phyloP scores from a whole-genome alignment of 2,888 invertebrate genomes.

The Pilophorus perplexus region DNA sequence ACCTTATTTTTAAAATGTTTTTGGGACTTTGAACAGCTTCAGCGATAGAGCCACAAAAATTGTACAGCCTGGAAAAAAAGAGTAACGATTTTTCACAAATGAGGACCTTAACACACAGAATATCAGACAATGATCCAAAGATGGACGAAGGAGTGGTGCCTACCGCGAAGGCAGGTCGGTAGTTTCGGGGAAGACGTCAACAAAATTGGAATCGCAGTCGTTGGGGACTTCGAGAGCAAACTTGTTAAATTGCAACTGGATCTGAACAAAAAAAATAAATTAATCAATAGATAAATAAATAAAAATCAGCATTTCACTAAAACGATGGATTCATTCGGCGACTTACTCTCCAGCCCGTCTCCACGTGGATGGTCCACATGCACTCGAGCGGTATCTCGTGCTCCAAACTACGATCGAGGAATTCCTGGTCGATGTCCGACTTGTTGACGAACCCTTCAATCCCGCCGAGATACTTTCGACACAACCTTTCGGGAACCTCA shows the following conservation, averaged over 20 bases:
- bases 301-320: not conserved
- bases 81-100: not conserved
- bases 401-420: constrained; percentile 45
- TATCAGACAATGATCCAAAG: too few species aligned
- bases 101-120: too few species aligned
- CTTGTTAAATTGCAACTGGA: constrained; percentile 64
- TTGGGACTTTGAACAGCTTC: constrained; percentile 68
- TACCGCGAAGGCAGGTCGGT: constrained; percentile 60
- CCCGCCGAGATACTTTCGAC: constrained; percentile 58
- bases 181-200: constrained; percentile 67
- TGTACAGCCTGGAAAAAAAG: constrained; percentile 55
- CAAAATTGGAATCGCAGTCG: constrained; percentile 73
- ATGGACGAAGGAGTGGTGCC: too few species aligned
- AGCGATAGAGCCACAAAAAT: constrained; percentile 84
- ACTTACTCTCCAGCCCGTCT: constrained; percentile 64
- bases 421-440: constrained; percentile 59
- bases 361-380: constrained; percentile 69
- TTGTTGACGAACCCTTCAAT: constrained; percentile 53
- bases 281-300: not conserved
- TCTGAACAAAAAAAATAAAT: constrained; percentile 58
- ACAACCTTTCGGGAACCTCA: constrained; percentile 57
- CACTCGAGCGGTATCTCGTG: constrained; percentile 63
- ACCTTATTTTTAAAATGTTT: constrained; percentile 65
- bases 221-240: constrained; percentile 70
- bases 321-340: not conserved